Base-by-base conservation (phyloP, 2,888 invertebrate genomes). In the Subacronicta megacephala region DNA sequence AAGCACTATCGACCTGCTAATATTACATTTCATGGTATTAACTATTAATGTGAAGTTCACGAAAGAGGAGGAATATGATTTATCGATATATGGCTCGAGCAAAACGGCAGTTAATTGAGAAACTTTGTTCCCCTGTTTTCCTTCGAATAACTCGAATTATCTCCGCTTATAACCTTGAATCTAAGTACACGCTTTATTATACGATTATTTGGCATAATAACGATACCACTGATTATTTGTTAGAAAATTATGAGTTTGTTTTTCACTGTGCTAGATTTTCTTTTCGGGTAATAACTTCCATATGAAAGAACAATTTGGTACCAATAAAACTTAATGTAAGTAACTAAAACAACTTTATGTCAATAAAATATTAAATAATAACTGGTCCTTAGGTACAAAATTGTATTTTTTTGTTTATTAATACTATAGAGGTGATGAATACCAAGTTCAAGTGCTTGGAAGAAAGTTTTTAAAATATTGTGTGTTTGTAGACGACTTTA, bases 131-230 rank as follows among this genome's bases (percentile, higher is more conserved):
- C 36, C 36, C 43, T 42, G 31, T 45, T 52, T 47, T 46, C 42
- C 42, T 33, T 33, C 37, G 36, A 47, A 36, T 17, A 15, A 12
- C 15, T 5, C 7, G 16, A 45, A 17, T 12, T 4, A 23, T 51
- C 26, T 40, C 36, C 17, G 10, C 20, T n/a, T n/a, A 4, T 16
- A 26, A 26, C 36, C 36, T 46, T 53, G 38, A 35, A 6, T 60
- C 7, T 41, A 45, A 40, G 18, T n/a, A n/a, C 20, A 37, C n/a
- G 38, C 12, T 16, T 49, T 49, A 50, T 47, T 64, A 23, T 53
- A 57, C 43, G 53, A 62, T 47, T 40, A 43, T 53, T 60, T 29
- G 33, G 17, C 36, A 46, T 52, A 36, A 55, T 47, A 43, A 37
- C 47, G 6, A 36, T 36, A 41, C 20, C 36, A 51, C 12, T n/a